Percentiles rank a stretch among this genome's conserved stretches.
Conservation (phyloP, 2,888 invertebrate species). For the Agrotis clavis region DNA sequence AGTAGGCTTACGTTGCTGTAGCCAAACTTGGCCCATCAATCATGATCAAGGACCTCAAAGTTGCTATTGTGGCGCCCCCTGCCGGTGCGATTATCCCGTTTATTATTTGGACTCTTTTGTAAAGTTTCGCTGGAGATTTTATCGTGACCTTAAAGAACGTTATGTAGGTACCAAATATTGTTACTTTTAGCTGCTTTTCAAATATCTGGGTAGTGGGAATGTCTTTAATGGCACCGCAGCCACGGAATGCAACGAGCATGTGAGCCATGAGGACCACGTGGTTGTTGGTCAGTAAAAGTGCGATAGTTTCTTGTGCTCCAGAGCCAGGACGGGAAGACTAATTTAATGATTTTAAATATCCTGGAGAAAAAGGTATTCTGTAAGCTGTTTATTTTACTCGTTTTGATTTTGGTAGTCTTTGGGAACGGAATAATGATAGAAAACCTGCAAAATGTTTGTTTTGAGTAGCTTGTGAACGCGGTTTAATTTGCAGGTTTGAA, state of each 20-base stretch:
- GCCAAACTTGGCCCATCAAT: constrained; percentile 69
- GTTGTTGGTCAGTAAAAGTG: no score
- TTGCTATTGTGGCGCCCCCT: constrained; percentile 68
- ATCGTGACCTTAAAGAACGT: constrained; percentile 48
- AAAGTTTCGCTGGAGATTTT: constrained; percentile 59
- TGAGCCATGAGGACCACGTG: no score
- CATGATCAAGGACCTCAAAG: constrained; percentile 69
- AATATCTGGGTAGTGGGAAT: no score
- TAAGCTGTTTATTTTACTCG: not conserved
- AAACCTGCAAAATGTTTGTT: no score
- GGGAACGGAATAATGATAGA: not conserved
- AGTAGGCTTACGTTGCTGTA: constrained; percentile 18
- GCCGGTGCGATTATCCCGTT: constrained; percentile 65
- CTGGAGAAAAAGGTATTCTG: not conserved
- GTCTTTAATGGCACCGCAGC: no score
- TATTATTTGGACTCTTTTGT: constrained; percentile 72
- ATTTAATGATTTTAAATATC: no score
- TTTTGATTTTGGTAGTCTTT: not conserved
- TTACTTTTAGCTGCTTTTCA: not conserved
- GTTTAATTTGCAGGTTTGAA: no score
- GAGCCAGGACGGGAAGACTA: no score
- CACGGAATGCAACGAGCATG: no score
- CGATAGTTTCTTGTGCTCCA: no score
- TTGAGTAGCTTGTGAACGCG: no score
- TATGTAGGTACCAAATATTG: not conserved